Conservation (phyloP, 2,888 invertebrate species). For the Rotaria socialis region DNA sequence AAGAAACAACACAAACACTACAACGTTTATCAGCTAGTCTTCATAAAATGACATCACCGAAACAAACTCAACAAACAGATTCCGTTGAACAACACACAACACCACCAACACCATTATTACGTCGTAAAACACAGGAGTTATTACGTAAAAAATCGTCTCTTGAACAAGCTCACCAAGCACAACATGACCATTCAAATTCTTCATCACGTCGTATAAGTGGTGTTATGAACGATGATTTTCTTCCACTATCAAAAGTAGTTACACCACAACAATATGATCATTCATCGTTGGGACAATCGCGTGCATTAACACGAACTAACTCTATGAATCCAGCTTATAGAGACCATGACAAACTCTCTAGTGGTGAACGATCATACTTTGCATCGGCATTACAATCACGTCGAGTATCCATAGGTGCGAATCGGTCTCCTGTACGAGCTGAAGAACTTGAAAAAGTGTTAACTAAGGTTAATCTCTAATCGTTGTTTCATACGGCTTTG, state of each 20-base stretch:
- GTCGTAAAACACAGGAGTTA: background rate
- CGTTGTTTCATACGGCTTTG: background rate
- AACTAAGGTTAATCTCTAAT: background rate
- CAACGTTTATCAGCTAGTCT: background rate
- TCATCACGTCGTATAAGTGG: background rate
- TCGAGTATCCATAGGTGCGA: background rate
- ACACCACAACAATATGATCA: background rate
- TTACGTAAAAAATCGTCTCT: conserved; percentile 21
- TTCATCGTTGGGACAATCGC: background rate
- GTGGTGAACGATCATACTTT: background rate
- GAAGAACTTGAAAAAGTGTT: background rate
- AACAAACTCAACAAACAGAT: background rate
- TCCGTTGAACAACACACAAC: background rate
- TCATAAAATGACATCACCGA: background rate
- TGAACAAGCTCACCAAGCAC: background rate
- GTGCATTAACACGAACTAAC: background rate
- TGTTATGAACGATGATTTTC: background rate
- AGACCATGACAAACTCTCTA: background rate
- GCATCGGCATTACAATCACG: background rate
- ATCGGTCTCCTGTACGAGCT: conserved; percentile 1
- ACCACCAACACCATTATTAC: background rate
- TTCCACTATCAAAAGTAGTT: background rate
- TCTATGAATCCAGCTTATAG: background rate
- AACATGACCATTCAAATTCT: background rate
- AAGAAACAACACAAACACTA: background rate